Evolutionary conservation across 2,113 vertebrate species (phyloP), one percentile per base, ranked within the genome.

Genomic region (Tympanuchus pallidicinctus): DNA sequence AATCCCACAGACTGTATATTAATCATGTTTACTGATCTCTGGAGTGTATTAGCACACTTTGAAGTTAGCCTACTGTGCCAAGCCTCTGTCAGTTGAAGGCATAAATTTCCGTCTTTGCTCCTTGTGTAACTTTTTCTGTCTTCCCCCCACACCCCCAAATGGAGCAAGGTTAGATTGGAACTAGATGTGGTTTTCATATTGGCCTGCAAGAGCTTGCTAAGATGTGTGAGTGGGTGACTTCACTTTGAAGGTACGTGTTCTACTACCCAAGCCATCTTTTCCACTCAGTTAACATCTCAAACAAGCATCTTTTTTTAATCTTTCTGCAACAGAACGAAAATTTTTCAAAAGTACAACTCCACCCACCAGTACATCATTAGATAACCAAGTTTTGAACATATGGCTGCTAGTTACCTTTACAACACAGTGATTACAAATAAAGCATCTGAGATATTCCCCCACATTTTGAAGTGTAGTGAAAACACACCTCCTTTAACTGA

Each of bases 11-110:
- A 52, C 73, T 54, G 43, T 89, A 73, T 90, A 95, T 95, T 95
- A 96, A 93, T 96, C 87, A 81, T 75, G 66, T 81, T 94, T 94
- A 86, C 81, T 88, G 78, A 81, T 93, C 88, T 93, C 95, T 97
- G 95, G 82, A 91, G 96, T 91, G 32, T 92, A 92, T 94, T 91
- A 93, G 85, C 18, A 56, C 40, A 81, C 96, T 95, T 97, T 96
- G 95, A 96, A 91, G 91, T 92, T 65, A 81, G 76, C 30, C 86
- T 75, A 52, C 79, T 94, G 27, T 91, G 91, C 91, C 94, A 96
- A 95, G 59, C 47, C 52, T 78, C 85, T 93, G 91, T 91, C 96
- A 94, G 80, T 16, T 72, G 65, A 91, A 90, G 52, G 52, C 70
- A 93, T 95, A 95, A 88, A 92, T 95, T 91, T 95, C 86, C 43